Base-by-base conservation (phyloP, 2,113 vertebrate species). In the Phodopus roborovskii region DNA sequence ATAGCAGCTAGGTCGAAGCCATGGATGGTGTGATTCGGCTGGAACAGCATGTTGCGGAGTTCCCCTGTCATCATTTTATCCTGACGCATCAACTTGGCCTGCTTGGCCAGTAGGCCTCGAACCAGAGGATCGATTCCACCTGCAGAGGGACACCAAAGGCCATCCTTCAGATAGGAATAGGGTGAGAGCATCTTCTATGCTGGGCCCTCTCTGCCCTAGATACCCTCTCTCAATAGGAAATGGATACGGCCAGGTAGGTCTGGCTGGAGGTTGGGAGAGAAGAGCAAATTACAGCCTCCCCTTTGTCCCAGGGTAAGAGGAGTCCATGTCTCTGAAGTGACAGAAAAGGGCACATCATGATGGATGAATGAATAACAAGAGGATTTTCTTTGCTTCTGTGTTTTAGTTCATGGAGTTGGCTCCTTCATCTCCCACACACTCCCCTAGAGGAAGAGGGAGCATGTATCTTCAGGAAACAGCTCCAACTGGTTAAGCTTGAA, bases 1-100 rank as follows among this genome's bases (percentile, higher is more conserved):
- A 99, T 98, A 30, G 99, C 97, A 3, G 98, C 99, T 20, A 99
- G 98, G 97, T 99, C 99, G 75, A 99, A 97, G 85, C 97, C 97
- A 0, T 97, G 96, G 83, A 97, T 97, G 45, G 58, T 95, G 22
- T 97, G 99, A 17, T 36, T 92, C 7, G 94, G 98, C 94, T 99
- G 96, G 93, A 99, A 99, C 9, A 99, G 98, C 96, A 96, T 98
- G 81, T 99, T 98, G 79, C 99, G 98, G 70, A 99, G 73, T 53
- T 99, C 99, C 2, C 99, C 73, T 3, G 99, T 99, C 98, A 99
- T 45, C 98, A 99, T 99, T 94, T 99, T 97, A 83, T 98, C 94
- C 98, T 99, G 99, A 26, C 81, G 98, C 95, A 98, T 97, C 78
- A 99, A 81, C 83, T 99, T 99, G 93, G 99, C 98, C 0, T 98